These are phyloP conservation scores for Bombus breviceps DNA, from an alignment of 1,140 invertebrate genomes.

Conservation along the genomic window DNA sequence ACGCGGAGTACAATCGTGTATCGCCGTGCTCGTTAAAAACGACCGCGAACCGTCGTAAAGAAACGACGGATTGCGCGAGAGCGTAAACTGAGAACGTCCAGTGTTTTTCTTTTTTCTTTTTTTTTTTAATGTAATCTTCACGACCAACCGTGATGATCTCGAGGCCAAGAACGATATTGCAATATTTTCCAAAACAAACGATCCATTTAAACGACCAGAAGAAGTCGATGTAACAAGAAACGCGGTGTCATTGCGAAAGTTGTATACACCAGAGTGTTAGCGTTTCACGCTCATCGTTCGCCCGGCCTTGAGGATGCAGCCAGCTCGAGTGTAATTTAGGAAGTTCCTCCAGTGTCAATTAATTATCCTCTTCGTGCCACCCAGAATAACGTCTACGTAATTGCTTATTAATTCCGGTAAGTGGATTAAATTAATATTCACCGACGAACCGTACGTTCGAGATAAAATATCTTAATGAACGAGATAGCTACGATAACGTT, in stretches of 20 bases:
- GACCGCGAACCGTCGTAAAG: neutral
- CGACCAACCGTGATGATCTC: neutral
- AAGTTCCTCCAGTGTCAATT: slow-evolving; percentile 57
- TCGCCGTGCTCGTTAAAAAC: slow-evolving; percentile 2
- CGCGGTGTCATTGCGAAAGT: slow-evolving; percentile 2
- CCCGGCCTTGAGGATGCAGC: slow-evolving; percentile 32
- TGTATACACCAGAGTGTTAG: neutral
- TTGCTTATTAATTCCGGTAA: slow-evolving; percentile 63
- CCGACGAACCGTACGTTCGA: slow-evolving; percentile 10
- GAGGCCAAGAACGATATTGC: slow-evolving; percentile 34
- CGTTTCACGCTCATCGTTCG: slow-evolving; percentile 20
- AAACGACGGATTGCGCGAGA: neutral
- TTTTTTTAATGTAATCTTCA: too few species aligned
- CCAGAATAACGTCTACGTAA: slow-evolving; percentile 61
- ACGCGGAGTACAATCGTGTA: neutral
- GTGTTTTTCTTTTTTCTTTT: neutral
- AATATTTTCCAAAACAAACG: slow-evolving; percentile 60
- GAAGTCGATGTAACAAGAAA: slow-evolving; percentile 27
- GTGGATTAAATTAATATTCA: slow-evolving; percentile 67
- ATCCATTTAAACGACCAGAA: slow-evolving; percentile 60
- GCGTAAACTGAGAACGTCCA: neutral
- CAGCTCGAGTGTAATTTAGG: slow-evolving; percentile 56
- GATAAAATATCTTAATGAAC: slow-evolving; percentile 36
- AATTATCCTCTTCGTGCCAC: slow-evolving; percentile 54
- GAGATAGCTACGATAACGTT: slow-evolving; percentile 41